Base-by-base conservation (phyloP, 1,140 invertebrate genomes). In the Drosophila bipectinata region DNA sequence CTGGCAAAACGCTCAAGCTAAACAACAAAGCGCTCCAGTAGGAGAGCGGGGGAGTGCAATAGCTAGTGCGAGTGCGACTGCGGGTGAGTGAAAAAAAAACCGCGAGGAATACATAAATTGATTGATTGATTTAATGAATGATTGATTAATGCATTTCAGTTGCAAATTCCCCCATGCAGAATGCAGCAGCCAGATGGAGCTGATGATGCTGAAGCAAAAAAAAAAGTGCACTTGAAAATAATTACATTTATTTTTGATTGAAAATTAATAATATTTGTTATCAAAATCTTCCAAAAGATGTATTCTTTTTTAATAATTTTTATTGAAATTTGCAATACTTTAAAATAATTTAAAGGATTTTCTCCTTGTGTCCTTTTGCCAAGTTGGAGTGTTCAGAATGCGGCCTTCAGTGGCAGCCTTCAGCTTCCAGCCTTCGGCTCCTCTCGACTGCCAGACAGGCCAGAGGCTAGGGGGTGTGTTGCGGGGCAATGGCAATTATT, bases 61-160 rank as follows among this genome's bases (percentile, higher is more conserved):
- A 55, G 28, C 10, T 34, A 72, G 44, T n/a, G 14, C 67, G 61
- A 57, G 44, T 30, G 8, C 21, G 21, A 21, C 2, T 21, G 21
- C 26, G 30, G 76, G 28, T 28, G 30, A 48, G 53, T 26, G 52
- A 63, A 67, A 18, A 63, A 47, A 64, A 53, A 79, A 82, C 41
- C 69, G 78, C 78, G 62, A 71, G 64, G 81, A 81, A 87, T 85
- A 81, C 74, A 87, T 87, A 77, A 87, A 88, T 83, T 88, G 83
- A 88, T 88, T 88, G 83, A 88, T 88, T 88, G 83, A 88, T 88
- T 88, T 88, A 88, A 88, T 88, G 83, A 88, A 88, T 88, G 83
- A 88, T 88, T 88, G 83, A 88, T 88, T 88, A 88, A 88, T 88
- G 83, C 83, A 88, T 88, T 79, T 83, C 83, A 79, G 79, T 87